A percentile compares a stretch with the other conserved stretches of the same genome.
phyloP scores from a whole-genome alignment of 2,113 vertebrate species.

The Corythornis cristatus region DNA sequence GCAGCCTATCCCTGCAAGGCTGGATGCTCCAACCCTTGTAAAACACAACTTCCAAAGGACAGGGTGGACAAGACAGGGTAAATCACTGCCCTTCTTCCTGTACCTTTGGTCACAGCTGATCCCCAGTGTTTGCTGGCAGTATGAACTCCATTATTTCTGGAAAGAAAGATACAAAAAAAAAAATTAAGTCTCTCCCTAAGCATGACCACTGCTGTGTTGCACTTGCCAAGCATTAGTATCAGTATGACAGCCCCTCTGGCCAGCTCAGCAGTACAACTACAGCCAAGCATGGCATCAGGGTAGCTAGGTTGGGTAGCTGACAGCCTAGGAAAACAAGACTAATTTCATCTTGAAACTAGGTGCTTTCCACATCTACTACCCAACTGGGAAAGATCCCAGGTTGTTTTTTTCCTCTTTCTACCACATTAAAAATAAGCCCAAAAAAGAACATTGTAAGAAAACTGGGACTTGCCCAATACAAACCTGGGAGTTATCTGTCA shows the following conservation, averaged over 20 bases:
- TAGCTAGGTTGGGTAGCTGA: background rate
- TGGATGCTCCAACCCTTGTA: background rate
- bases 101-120: constrained; percentile 58
- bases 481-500: background rate
- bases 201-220: background rate
- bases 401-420: background rate
- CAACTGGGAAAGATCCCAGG: background rate
- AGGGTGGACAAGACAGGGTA: background rate
- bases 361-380: background rate
- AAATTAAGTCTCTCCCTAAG: background rate
- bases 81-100: background rate
- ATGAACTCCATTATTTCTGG: constrained; percentile 42
- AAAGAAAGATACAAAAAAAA: background rate
- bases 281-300: background rate
- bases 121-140: background rate
- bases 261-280: background rate
- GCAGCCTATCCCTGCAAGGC: background rate
- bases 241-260: background rate
- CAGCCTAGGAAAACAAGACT: background rate
- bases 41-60: background rate
- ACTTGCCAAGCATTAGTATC: background rate
- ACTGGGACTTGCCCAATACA: background rate
- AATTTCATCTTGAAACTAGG: background rate
- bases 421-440: background rate
- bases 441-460: background rate